Evolutionary conservation across 2,888 invertebrate species (phyloP), one percentile per base, ranked within the genome.

Genomic region (Eledona agricola): DNA sequence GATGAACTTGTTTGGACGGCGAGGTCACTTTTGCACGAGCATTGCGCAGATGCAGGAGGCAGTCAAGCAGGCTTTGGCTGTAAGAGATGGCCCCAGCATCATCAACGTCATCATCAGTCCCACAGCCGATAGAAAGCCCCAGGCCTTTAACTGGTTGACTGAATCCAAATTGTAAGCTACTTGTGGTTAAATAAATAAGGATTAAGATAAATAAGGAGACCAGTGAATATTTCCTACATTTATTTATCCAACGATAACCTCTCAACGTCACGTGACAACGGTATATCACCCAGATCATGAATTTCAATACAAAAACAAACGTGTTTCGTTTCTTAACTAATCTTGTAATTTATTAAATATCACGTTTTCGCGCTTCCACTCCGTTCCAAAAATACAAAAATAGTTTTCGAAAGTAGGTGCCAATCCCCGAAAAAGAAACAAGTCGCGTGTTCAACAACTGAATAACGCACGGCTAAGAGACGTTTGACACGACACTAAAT

Each of bases 41-140:
- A 83, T 90, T 23, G 82, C 87, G 0, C 88, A 96, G 66, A 79
- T 97, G 28, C 81, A 86, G 62, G 72, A 74, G 1, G 92, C 93
- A 1, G 60, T 96, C 1, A 80, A 80, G 58, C 79, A 82, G 56
- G 83, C 89, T 1, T 77, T 93, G 28, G 76, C 82, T 56, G 81
- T 88, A 17, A 84, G 78, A 1, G 88, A 90, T 74, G 83, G 84
- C 51, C 94, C 96, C 0, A 88, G 88, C 55, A 85, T 97, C 60
- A 91, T 97, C 62, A 97, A 97, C 73, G 87, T 96, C 12, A 84
- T 92, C 67, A 97, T 97, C 45, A 87, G 85, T 73, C 92, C 96
- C 2, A 83, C 86, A 56, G 90, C 96, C 6, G 92, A 90, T 72
- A 84, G 96, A 58, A 96, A 96, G 76, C 86, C 90, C 22, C 97